Percentiles rank a stretch among this genome's conserved stretches.
Evolutionary conservation across 1,140 invertebrate species (phyloP).

Genomic region (Bathynomus jamesi): DNA sequence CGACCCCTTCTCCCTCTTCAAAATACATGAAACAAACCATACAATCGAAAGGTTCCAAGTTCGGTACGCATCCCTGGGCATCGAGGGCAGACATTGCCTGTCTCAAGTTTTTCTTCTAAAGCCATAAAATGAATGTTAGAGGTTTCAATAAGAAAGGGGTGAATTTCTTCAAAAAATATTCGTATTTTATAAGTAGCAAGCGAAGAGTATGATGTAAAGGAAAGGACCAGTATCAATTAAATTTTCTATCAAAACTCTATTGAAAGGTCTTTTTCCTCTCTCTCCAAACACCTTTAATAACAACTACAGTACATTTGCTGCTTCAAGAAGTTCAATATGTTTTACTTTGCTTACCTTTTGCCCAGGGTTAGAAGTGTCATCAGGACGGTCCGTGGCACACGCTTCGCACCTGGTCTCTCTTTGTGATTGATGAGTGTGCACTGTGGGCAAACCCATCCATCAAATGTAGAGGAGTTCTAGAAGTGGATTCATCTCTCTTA

Average conservation of each 20-base stretch:
- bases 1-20: conserved; percentile 58
- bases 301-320: no score
- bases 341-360: not conserved
- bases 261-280: no score
- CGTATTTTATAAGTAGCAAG: no score
- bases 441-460: conserved; percentile 52
- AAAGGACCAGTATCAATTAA: no score
- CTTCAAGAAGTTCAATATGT: no score
- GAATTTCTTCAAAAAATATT: no score
- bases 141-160: no score
- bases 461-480: conserved; percentile 10
- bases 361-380: conserved; percentile 20
- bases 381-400: conserved; percentile 49
- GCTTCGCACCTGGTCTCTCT: conserved; percentile 51
- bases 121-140: no score
- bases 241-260: no score
- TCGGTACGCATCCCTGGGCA: conserved; percentile 52
- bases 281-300: no score
- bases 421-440: conserved; percentile 54
- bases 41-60: conserved; percentile 68
- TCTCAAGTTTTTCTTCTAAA: conserved; percentile 32
- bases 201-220: no score
- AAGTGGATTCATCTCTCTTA: no score
- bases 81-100: conserved; percentile 29
- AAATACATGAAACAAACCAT: conserved; percentile 70